Conservation (phyloP, 2,888 invertebrate genomes). For the Drosophila phalerata region DNA sequence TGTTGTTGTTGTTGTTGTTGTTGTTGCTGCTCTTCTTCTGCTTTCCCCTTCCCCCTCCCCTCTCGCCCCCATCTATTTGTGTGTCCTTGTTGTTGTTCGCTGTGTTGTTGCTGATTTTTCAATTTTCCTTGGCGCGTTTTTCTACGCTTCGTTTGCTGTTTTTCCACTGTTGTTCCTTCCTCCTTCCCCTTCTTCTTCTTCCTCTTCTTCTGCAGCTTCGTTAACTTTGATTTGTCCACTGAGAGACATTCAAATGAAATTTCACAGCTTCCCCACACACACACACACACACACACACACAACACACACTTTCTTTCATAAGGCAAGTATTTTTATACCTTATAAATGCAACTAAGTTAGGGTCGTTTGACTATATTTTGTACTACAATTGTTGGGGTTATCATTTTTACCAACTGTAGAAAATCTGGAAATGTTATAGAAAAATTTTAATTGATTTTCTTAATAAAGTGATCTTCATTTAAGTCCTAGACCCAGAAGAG, state of each 20-base stretch:
- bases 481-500: no score
- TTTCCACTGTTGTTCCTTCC: slow-evolving; percentile 8
- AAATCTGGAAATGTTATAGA: no score
- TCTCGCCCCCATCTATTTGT: background rate
- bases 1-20: background rate
- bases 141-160: slow-evolving; percentile 22
- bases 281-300: slow-evolving; percentile 19
- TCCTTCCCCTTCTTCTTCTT: background rate
- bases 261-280: slow-evolving; percentile 36
- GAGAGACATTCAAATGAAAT: slow-evolving; percentile 78
- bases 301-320: slow-evolving; percentile 6
- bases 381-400: background rate
- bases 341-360: background rate
- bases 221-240: slow-evolving; percentile 80
- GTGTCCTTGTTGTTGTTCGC: slow-evolving; percentile 24
- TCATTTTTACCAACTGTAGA: no score
- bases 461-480: no score
- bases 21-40: background rate
- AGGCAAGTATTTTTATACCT: slow-evolving; percentile 18
- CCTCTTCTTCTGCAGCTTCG: slow-evolving; percentile 42
- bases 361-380: background rate
- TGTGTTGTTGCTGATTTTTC: slow-evolving; percentile 41
- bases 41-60: background rate
- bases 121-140: slow-evolving; percentile 44
- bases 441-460: no score